Evolutionary conservation across 2,797 vertebrate species (phyloP).

Genomic region (Macrochelys suwanniensis): DNA sequence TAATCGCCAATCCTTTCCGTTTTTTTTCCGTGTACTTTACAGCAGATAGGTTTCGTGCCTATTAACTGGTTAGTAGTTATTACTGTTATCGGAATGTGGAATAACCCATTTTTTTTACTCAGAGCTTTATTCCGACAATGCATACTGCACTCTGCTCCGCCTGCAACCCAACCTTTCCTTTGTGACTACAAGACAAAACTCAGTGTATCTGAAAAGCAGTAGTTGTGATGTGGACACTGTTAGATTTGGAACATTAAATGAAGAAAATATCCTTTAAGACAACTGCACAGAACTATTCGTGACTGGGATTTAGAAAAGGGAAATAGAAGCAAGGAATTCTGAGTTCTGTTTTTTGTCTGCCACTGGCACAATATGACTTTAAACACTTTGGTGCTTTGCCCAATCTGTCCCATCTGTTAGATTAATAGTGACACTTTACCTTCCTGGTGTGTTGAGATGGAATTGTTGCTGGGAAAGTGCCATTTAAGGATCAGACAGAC

Average conservation of each 20-base stretch:
- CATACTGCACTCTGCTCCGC: no score
- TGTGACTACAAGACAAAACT: background rate
- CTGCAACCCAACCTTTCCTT: background rate
- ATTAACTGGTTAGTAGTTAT: background rate
- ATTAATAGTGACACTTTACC: background rate
- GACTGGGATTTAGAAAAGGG: background rate
- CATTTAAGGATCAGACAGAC: background rate
- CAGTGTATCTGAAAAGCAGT: background rate
- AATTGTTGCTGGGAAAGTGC: background rate
- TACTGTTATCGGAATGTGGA: background rate
- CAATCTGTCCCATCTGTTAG: no score
- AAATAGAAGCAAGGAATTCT: background rate
- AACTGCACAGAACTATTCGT: no score
- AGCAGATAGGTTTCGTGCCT: background rate
- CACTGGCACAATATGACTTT: background rate
- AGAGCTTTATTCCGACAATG: background rate
- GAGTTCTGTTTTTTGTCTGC: background rate
- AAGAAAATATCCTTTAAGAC: background rate
- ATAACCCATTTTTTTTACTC: background rate
- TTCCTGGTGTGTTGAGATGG: background rate
- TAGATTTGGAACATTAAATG: background rate
- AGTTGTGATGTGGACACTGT: fast-evolving
- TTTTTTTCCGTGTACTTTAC: background rate
- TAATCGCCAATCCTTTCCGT: background rate
- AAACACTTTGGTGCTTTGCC: no score